Conservation (phyloP, 2,797 vertebrate genomes). For the Poeciliopsis gracilis region DNA sequence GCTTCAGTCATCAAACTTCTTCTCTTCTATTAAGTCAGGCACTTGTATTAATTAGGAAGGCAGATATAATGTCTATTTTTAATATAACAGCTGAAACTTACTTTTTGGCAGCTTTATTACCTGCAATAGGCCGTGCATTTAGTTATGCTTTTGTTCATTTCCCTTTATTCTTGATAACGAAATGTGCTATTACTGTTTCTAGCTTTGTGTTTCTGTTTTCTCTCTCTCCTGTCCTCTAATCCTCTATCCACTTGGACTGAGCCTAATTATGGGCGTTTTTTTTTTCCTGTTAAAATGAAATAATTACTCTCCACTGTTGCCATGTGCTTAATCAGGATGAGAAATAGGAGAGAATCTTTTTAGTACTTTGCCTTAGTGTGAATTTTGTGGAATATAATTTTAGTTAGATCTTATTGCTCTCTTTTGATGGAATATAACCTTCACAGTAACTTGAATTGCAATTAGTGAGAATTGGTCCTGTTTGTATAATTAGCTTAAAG, state of each 20-base stretch:
- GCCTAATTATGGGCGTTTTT: neutral
- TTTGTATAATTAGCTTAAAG: neutral
- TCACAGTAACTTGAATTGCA: neutral
- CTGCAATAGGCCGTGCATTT: neutral
- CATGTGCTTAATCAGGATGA: neutral
- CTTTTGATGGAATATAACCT: neutral
- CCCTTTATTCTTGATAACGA: neutral
- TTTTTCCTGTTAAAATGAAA: neutral
- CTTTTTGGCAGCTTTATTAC: neutral
- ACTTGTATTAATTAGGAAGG: neutral
- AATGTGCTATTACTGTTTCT: neutral
- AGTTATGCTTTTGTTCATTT: neutral
- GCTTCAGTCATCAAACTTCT: neutral
- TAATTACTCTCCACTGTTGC: neutral
- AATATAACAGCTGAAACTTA: neutral
- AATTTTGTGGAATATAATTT: neutral
- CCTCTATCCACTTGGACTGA: neutral
- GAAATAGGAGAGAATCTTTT: neutral
- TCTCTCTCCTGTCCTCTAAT: neutral
- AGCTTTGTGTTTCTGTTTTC: neutral
- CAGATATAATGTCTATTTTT: neutral
- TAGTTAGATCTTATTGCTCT: neutral
- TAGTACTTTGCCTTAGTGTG: neutral
- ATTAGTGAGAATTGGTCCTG: neutral
- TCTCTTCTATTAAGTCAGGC: neutral